Percentiles rank a stretch among this genome's conserved stretches.
Evolutionary conservation across 2,888 invertebrate species (phyloP).

Genomic region (Cataglyphis rosenhaueri): DNA sequence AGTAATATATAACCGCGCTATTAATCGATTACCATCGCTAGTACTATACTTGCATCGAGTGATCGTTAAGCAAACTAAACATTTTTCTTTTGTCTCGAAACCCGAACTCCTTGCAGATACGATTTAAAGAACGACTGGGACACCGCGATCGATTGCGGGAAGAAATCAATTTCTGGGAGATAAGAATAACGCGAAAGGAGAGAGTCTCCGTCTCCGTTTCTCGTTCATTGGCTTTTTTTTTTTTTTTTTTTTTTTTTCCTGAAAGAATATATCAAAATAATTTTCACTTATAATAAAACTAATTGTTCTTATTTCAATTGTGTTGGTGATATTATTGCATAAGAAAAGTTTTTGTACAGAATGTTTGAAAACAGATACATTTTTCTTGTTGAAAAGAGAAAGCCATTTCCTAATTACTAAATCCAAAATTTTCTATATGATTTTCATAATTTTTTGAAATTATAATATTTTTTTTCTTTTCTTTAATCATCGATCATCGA

Average conservation of each 20-base stretch:
- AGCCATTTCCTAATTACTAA: not conserved
- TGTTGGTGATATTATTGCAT: not conserved
- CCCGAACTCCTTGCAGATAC: slow-evolving; percentile 27
- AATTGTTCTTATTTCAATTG: not conserved
- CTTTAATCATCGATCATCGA: not conserved
- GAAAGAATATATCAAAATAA: not conserved
- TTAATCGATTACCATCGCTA: slow-evolving; percentile 19
- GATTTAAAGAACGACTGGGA: slow-evolving; percentile 48
- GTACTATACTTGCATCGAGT: slow-evolving; percentile 16
- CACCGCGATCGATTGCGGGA: slow-evolving; percentile 61
- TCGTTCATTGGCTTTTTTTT: not conserved
- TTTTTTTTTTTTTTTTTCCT: not conserved
- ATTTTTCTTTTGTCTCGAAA: slow-evolving; percentile 61
- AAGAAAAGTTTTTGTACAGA: not conserved
- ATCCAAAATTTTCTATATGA: not conserved
- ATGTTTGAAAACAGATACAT: not conserved
- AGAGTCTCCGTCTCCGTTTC: not conserved
- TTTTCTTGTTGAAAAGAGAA: not conserved
- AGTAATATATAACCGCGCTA: not conserved
- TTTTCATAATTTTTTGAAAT: not conserved
- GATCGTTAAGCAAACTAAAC: slow-evolving; percentile 64
- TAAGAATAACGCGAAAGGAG: not conserved
- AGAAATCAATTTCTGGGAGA: slow-evolving; percentile 60
- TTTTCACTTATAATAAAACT: not conserved
- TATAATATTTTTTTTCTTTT: not conserved